phyloP scores from a whole-genome alignment of 2,888 invertebrate genomes.

The Plusia festucae region DNA sequence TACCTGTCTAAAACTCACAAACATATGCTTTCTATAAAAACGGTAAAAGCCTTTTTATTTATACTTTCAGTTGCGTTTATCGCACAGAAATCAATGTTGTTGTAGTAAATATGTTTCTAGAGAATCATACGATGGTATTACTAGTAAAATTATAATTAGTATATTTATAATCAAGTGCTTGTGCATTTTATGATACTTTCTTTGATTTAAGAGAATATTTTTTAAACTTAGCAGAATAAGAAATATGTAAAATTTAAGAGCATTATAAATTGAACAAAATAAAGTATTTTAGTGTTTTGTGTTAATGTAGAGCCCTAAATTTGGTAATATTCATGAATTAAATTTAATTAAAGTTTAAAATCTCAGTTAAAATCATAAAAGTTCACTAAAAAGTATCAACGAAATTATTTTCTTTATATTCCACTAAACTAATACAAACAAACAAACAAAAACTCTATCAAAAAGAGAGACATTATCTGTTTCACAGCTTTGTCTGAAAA shows the following conservation, averaged over 20 bases:
- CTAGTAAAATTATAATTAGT: no score
- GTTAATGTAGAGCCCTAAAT: no score
- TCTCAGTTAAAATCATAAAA: background rate
- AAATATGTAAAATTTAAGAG: no score
- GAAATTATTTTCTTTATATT: no score
- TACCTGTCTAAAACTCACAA: background rate
- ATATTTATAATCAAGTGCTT: background rate
- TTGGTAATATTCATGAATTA: no score
- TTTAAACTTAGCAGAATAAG: no score
- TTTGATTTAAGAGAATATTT: no score
- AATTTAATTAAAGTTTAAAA: no score
- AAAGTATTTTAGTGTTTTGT: no score
- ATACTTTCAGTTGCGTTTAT: background rate
- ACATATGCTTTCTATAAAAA: constrained; percentile 1
- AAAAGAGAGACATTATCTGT: background rate
- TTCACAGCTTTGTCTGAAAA: constrained; percentile 5
- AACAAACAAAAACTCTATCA: background rate
- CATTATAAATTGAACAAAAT: no score
- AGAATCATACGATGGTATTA: background rate
- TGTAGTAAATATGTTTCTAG: background rate
- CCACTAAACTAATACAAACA: background rate
- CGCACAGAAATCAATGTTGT: background rate
- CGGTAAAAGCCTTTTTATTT: constrained; percentile 3
- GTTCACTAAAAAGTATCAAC: background rate
- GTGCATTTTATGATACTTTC: background rate